Base-by-base conservation (phyloP, 1,140 invertebrate genomes). In the Drosophila tropicalis region DNA sequence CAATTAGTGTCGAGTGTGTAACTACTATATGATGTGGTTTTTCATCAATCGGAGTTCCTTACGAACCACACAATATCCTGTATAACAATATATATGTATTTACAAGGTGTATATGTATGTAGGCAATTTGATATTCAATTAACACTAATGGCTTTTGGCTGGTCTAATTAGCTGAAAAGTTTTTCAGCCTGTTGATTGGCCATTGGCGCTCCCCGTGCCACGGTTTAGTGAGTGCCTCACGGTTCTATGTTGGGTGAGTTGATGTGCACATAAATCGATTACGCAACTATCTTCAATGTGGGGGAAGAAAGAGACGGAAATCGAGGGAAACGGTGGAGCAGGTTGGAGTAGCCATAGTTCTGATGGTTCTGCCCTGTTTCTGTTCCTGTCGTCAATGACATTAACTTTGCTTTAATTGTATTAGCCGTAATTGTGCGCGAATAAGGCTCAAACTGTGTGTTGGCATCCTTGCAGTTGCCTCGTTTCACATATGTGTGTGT, bases 211-310 rank as follows among this genome's bases (percentile, higher is more conserved):
- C 29, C 54, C 19, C 25, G 10, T 12, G 56, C 51, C 55, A 6
- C 62, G 62, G 29, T 47, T 65, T 25, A 62, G 70, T 72, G 76
- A 66, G 72, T 63, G 62, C 72, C 67, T 62, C 41, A 2, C 9
- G 44, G 2, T 7, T 19, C 44, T 51, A 3, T n/a, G 5, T 60
- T 51, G 22, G 54, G 57, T 47, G 47, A 67, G 62, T 56, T 83
- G 83, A 83, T 83, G 83, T 72, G 83, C 80, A 87, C 67, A 76
- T 87, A 84, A 89, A 87, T 87, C 80, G 81, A 87, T 87, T 89
- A 89, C 84, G 81, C 70, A 89, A 89, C 80, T 75, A 79, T 68
- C 55, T 66, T 51, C 3, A 19, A 51, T 5, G 10, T 51, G 44
- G 4, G 5, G 5, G 5, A 44, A 44, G n/a, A 41, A 1, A 47